Conservation (phyloP, 2,797 vertebrate genomes). For the Propithecus deckenii region DNA sequence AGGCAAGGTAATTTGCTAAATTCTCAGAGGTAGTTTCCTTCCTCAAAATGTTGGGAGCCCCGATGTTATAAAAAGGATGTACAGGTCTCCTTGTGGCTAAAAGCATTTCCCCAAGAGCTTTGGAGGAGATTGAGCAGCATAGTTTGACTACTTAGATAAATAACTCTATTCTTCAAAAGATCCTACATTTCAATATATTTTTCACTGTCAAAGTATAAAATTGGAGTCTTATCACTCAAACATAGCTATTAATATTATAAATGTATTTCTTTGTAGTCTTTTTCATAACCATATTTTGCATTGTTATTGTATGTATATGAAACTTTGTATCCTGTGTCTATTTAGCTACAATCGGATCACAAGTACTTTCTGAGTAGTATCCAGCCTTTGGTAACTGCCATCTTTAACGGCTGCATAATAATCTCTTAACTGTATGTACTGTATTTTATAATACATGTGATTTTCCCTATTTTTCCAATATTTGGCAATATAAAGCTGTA, state of each 20-base stretch:
- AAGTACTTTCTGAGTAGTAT: constrained; percentile 1
- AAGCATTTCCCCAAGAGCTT: neutral
- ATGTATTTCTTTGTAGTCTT: neutral
- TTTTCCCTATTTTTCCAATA: neutral
- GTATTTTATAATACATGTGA: neutral
- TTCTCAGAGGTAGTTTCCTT: neutral
- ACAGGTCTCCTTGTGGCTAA: neutral
- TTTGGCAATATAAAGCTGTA: neutral
- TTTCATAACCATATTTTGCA: neutral
- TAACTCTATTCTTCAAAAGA: neutral
- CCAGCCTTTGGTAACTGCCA: neutral
- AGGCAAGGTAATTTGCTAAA: neutral
- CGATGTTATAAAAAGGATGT: neutral
- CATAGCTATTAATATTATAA: neutral
- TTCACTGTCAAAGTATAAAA: neutral
- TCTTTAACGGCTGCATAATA: neutral
- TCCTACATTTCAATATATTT: neutral
- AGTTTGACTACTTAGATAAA: neutral
- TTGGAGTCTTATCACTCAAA: neutral
- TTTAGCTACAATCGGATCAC: neutral
- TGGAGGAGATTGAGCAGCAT: neutral
- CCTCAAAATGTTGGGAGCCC: neutral
- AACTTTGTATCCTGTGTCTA: neutral
- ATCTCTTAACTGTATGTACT: neutral
- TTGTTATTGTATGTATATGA: neutral